Conservation (phyloP, 2,888 invertebrate genomes). For the Mimumesa dahlbomi region DNA sequence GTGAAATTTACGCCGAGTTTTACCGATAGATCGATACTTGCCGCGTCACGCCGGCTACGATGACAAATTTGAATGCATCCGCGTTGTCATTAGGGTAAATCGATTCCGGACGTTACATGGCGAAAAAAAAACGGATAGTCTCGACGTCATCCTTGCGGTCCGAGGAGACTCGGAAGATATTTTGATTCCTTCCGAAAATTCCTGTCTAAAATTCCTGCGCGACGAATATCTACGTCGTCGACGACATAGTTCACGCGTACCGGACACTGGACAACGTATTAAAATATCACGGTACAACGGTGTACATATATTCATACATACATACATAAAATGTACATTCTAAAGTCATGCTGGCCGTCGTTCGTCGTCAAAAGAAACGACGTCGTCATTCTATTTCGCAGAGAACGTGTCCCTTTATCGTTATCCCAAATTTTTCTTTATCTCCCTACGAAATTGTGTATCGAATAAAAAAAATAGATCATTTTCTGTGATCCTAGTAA, state of each 20-base stretch:
- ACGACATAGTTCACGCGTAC: constrained; percentile 56
- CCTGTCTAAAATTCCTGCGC: background rate
- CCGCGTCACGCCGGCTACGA: constrained; percentile 8
- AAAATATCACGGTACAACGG: constrained; percentile 61
- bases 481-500: no score
- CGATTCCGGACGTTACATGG: constrained; percentile 73
- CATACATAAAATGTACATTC: constrained; percentile 25
- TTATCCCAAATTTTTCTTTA: no score
- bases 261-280: constrained; percentile 49
- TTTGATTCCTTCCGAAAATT: constrained; percentile 7
- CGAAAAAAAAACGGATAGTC: constrained; percentile 57
- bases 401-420: background rate
- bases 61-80: constrained; percentile 62
- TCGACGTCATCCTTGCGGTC: constrained; percentile 19
- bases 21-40: background rate
- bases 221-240: constrained; percentile 1
- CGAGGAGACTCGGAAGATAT: constrained; percentile 9
- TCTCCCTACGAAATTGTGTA: no score
- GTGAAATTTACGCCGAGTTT: constrained; percentile 7
- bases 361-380: constrained; percentile 65
- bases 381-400: constrained; percentile 67
- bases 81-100: constrained; percentile 58
- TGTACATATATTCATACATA: no score
- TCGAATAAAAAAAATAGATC: no score
- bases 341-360: constrained; percentile 55